Percentiles rank a stretch among this genome's conserved stretches.
Conservation (phyloP, 1,140 invertebrate genomes). For the Drosophila bocki region DNA sequence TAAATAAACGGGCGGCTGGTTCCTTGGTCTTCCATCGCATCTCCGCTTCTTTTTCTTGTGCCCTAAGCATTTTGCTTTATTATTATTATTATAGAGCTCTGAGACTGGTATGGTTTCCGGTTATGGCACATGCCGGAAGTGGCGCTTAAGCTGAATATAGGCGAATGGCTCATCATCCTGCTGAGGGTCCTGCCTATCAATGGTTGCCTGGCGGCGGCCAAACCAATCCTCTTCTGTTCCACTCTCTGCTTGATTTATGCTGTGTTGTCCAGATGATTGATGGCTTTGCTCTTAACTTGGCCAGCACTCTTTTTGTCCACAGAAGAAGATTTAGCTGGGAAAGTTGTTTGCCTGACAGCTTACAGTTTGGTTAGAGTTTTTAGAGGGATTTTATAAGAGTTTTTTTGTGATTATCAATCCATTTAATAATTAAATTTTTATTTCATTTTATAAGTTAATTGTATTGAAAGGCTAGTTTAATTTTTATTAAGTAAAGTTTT, state of each 20-base stretch:
- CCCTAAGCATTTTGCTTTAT: conserved; percentile 65
- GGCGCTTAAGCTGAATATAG: conserved; percentile 52
- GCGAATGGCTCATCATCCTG: conserved; percentile 39
- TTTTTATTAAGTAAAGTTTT: too few relatives aligned
- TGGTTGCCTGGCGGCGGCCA: conserved; percentile 39
- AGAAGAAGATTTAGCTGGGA: conserved; percentile 10
- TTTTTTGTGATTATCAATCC: not conserved
- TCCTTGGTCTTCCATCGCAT: conserved; percentile 12
- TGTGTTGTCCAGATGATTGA: conserved; percentile 69
- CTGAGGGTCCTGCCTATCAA: conserved; percentile 39
- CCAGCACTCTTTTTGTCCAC: conserved; percentile 40
- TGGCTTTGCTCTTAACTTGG: conserved; percentile 47
- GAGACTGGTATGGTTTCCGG: conserved; percentile 23
- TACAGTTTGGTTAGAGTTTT: conserved; percentile 9
- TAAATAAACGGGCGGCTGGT: conserved; percentile 73
- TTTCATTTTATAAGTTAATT: too few relatives aligned
- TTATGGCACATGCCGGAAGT: conserved; percentile 54
- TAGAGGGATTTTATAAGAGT: fast-evolving
- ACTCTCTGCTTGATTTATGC: conserved; percentile 75
- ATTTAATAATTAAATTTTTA: not conserved
- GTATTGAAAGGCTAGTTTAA: too few relatives aligned
- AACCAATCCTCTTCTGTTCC: conserved; percentile 17
- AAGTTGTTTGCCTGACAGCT: conserved; percentile 49
- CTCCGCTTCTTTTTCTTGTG: conserved; percentile 9
- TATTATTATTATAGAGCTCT: conserved; percentile 42